Conservation (phyloP, 1,140 invertebrate genomes). For the Scaptodrosophila lebanonensis region DNA sequence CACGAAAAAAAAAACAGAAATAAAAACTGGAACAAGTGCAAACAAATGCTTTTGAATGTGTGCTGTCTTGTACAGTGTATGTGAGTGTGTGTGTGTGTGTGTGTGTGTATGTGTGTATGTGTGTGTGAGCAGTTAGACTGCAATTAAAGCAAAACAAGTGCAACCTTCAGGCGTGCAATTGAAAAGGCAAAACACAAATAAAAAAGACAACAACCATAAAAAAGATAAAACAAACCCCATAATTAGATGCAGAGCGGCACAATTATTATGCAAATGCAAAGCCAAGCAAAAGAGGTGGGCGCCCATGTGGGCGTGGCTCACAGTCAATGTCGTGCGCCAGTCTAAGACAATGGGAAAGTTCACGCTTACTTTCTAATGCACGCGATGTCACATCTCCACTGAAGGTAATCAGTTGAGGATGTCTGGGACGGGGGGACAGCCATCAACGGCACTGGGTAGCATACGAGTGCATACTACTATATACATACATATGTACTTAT, state of each 20-base stretch:
- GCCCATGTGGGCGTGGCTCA: slow-evolving; percentile 1
- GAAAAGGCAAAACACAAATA: slow-evolving; percentile 2
- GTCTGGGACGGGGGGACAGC: too few relatives aligned
- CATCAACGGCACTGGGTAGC: too few relatives aligned
- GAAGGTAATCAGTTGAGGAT: too few relatives aligned
- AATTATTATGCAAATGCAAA: slow-evolving; percentile 51
- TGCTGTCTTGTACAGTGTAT: too few relatives aligned
- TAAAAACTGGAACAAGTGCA: slow-evolving; percentile 49
- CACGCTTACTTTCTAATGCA: slow-evolving; percentile 60
- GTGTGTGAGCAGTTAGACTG: slow-evolving; percentile 14
- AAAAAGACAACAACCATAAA: slow-evolving; percentile 10
- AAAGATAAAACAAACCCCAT: slow-evolving; percentile 37
- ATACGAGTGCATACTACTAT: too few relatives aligned
- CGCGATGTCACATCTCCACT: slow-evolving; percentile 48
- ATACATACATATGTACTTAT: too few relatives aligned
- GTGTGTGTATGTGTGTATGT: background rate
- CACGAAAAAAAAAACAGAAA: background rate
- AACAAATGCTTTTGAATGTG: too few relatives aligned
- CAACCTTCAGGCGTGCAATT: slow-evolving; percentile 43
- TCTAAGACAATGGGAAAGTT: slow-evolving; percentile 48
- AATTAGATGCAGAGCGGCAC: slow-evolving; percentile 34
- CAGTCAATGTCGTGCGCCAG: slow-evolving; percentile 16
- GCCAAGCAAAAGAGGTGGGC: slow-evolving; percentile 14
- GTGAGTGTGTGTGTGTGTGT: background rate
- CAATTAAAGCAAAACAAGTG: slow-evolving; percentile 17